Evolutionary conservation across 2,797 vertebrate genomes (phyloP).

Genomic region (Cryptoblepharus egeriae): DNA sequence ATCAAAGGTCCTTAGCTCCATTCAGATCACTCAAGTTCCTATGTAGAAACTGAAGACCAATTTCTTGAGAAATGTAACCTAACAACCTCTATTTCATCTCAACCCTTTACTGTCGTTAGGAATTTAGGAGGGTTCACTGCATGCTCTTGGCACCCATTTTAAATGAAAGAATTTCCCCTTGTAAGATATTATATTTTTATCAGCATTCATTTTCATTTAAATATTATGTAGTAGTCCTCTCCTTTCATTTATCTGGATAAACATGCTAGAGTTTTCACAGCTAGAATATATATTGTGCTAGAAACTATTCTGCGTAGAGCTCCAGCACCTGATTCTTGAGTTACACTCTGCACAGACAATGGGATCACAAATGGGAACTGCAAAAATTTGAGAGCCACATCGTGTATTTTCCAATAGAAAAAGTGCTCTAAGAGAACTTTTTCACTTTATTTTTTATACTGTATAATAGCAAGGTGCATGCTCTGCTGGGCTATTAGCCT

Average conservation of each 20-base stretch:
- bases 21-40: neutral
- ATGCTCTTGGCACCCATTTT: neutral
- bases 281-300: too few relatives aligned
- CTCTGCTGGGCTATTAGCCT: too few relatives aligned
- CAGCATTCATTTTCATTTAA: neutral
- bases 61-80: neutral
- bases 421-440: too few relatives aligned
- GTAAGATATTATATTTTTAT: neutral
- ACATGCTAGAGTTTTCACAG: too few relatives aligned
- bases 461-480: too few relatives aligned
- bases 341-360: neutral
- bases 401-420: too few relatives aligned
- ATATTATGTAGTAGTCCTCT: neutral
- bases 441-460: too few relatives aligned
- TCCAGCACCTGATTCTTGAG: neutral
- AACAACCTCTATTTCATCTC: neutral
- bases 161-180: neutral
- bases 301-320: too few relatives aligned
- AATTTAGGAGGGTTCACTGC: neutral
- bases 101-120: neutral
- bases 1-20: neutral
- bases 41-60: neutral
- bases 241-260: too few relatives aligned
- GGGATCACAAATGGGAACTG: neutral
- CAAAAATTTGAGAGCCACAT: neutral